phyloP scores from a whole-genome alignment of 2,113 vertebrate species.

The Noturus placidus region DNA sequence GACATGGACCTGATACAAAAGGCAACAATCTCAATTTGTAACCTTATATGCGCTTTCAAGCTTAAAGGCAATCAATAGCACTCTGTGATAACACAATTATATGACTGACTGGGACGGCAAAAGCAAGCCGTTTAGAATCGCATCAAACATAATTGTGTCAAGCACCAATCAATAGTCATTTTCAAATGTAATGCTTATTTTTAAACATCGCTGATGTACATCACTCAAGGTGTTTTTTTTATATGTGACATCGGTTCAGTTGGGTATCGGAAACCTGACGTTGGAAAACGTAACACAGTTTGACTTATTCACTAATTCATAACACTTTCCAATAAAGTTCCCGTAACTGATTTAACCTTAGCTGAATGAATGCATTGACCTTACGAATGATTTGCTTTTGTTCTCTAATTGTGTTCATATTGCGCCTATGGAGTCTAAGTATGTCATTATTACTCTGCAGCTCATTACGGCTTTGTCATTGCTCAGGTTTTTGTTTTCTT shows the following conservation, averaged over 20 bases:
- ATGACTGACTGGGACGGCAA: constrained; percentile 38
- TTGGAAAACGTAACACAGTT: neutral
- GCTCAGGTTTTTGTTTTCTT: neutral
- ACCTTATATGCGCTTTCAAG: constrained; percentile 55
- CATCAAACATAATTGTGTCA: constrained; percentile 46
- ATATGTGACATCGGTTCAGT: constrained; percentile 1
- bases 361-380: constrained; percentile 34
- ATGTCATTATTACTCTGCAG: constrained; percentile 39
- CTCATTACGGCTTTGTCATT: constrained; percentile 38
- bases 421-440: constrained; percentile 41
- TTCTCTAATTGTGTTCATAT: constrained; percentile 1
- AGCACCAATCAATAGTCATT: constrained; percentile 53
- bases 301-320: neutral
- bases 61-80: constrained; percentile 60
- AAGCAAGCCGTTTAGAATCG: constrained; percentile 41
- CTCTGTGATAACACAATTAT: constrained; percentile 57
- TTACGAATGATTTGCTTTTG: constrained; percentile 43
- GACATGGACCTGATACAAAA: constrained; percentile 36
- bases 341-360: too few relatives aligned
- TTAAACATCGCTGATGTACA: constrained; percentile 33
- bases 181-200: constrained; percentile 53
- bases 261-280: neutral
- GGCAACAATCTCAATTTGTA: constrained; percentile 53
- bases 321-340: neutral
- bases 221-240: constrained; percentile 1